phyloP scores from a whole-genome alignment of 1,140 invertebrate genomes.

The Melanaphis sacchari region DNA sequence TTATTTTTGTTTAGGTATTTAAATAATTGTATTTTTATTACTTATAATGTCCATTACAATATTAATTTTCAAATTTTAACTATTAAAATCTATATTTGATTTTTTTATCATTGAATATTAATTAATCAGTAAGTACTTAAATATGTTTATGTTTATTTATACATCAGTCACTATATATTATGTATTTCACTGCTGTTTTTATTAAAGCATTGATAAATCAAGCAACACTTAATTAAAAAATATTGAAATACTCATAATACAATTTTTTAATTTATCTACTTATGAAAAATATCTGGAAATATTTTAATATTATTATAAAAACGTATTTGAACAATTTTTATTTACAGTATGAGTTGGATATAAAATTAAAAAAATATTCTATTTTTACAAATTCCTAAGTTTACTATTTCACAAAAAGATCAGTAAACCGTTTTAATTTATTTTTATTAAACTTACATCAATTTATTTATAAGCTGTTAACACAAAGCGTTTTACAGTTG shows the following conservation, averaged over 20 bases:
- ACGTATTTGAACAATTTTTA: not conserved
- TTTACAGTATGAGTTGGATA: not conserved
- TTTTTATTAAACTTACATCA: not conserved
- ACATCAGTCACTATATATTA: not conserved
- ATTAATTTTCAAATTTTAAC: not conserved
- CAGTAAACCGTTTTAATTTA: not conserved
- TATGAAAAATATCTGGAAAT: not conserved
- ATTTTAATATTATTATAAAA: not conserved
- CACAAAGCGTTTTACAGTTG: not conserved
- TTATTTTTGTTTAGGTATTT: not conserved
- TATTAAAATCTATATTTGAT: not conserved
- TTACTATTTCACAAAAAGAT: not conserved
- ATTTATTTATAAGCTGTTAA: not conserved
- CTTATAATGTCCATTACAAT: not conserved
- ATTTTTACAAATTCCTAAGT: not conserved
- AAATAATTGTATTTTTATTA: not conserved
- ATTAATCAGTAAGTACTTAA: not conserved
- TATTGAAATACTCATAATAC: not conserved
- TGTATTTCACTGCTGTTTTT: not conserved
- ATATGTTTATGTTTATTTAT: not conserved
- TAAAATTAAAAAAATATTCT: not conserved
- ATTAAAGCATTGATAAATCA: not conserved
- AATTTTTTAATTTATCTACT: not conserved
- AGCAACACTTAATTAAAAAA: not conserved
- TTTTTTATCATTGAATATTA: not conserved